A percentile compares a stretch with the other conserved stretches of the same genome.
phyloP scores from a whole-genome alignment of 2,113 vertebrate genomes.

The Geococcyx californianus region DNA sequence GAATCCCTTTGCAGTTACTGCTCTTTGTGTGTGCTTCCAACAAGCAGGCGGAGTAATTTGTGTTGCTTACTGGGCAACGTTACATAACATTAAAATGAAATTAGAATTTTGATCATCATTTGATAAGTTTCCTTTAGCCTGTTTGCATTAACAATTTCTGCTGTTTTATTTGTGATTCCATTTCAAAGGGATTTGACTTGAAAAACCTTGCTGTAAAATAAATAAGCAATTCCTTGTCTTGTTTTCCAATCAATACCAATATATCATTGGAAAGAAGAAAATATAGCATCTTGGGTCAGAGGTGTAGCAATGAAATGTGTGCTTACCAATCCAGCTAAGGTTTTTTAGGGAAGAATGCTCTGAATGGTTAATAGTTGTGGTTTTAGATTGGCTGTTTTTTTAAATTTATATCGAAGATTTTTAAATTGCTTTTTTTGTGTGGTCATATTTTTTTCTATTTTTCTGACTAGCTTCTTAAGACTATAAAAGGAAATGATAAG shows the following conservation, averaged over 20 bases:
- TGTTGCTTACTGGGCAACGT: not conserved
- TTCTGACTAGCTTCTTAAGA: slow-evolving; percentile 1
- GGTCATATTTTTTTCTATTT: not conserved
- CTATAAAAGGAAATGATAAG: slow-evolving; percentile 32
- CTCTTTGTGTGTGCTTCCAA: not conserved
- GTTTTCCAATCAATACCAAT: not conserved
- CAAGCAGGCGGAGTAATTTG: not conserved
- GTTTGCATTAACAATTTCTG: not conserved
- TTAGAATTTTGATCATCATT: too few species aligned
- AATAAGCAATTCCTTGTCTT: not conserved
- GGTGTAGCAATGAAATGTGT: not conserved
- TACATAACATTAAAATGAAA: not conserved
- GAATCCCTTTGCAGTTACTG: not conserved
- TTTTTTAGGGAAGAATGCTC: not conserved
- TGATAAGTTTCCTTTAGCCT: not conserved
- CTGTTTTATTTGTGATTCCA: not conserved
- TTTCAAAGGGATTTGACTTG: not conserved
- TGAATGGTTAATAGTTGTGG: not conserved
- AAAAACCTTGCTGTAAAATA: not conserved
- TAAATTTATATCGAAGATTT: not conserved
- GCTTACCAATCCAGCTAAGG: not conserved
- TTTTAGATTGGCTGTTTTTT: not conserved
- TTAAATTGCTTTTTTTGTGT: not conserved
- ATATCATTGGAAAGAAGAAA: not conserved
- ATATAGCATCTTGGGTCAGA: slow-evolving; percentile 1